Evolutionary conservation across 1,140 invertebrate genomes (phyloP).

Genomic region (Archivesica marissinica): DNA sequence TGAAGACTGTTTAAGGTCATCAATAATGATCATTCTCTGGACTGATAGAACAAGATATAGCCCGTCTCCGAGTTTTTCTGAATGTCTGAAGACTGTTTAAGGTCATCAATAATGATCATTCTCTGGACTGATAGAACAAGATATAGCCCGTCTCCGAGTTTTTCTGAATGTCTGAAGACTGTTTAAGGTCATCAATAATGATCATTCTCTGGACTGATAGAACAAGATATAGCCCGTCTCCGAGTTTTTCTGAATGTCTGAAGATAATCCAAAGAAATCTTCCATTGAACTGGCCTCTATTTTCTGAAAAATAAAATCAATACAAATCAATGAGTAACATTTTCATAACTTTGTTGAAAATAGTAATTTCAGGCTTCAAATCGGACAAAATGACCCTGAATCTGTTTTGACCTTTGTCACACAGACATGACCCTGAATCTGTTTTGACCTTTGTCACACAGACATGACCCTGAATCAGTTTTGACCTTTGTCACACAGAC

Average conservation of each 20-base stretch:
- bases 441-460: no score
- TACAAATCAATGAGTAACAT: background rate
- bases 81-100: slow-evolving; percentile 87
- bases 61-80: slow-evolving; percentile 99
- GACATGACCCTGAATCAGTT: no score
- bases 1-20: background rate
- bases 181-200: background rate
- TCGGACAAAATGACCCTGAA: no score
- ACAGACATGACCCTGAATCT: no score
- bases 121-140: slow-evolving; percentile 99
- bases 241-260: slow-evolving; percentile 97
- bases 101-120: slow-evolving; percentile 82
- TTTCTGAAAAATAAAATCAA: slow-evolving; percentile 89
- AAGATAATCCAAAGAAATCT: slow-evolving; percentile 99
- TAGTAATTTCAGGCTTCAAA: no score
- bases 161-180: slow-evolving; percentile 93
- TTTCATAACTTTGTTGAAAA: no score
- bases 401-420: no score
- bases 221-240: slow-evolving; percentile 99
- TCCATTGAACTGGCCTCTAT: slow-evolving; percentile 99
- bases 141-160: slow-evolving; percentile 99
- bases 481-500: no score
- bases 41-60: slow-evolving; percentile 99
- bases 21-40: slow-evolving; percentile 88
- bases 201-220: slow-evolving; percentile 96